Base-by-base conservation (phyloP, 1,140 invertebrate genomes). In the Trachymyrmex septentrionalis region DNA sequence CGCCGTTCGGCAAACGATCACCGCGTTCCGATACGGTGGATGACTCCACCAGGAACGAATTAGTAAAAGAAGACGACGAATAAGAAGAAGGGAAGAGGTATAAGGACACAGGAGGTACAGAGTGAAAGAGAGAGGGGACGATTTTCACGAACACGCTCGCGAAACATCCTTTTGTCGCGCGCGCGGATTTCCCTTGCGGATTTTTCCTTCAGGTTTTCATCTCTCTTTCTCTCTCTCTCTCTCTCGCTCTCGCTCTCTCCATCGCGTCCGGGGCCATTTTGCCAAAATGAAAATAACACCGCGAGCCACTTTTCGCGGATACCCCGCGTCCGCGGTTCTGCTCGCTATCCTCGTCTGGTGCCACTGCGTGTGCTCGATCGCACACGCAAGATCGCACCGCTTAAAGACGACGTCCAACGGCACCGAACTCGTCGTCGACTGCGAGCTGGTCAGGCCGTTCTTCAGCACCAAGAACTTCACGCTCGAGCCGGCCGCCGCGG, bases 401-500 rank as follows among this genome's bases (percentile, higher is more conserved):
- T n/a, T 90, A 91, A 84, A 6, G 63, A 91, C 90, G 19, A 69
- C 88, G 64, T 81, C 87, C 44, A 87, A 88, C 57, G 85, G 81
- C 16, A 90, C 69, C 64, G 86, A 75, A 9, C 24, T 19, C 12
- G 48, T 21, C 10, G 76, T 67, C 53, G 85, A 92, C 71, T 94
- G 94, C 77, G 90, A 93, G 3, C 81, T 73, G 19, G 90, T 94
- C 24, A 88, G 87, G 55, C 63, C 88, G 24, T 93, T 94, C 64
- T 92, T 94, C 75, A 92, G 92, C 19, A 88, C 88, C 71, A 90
- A 92, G 55, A 94, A 94, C 77, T 87, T 92, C 86, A 91, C 88
- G 14, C 85, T 91, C 44, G 14, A 48, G 50, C 76, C 50, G 80
- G 64, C 30, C 59, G 55, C 44, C 38, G 48, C 64, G n/a, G 61